Conservation (phyloP, 2,797 vertebrate genomes). For the Sternotherus odoratus region DNA sequence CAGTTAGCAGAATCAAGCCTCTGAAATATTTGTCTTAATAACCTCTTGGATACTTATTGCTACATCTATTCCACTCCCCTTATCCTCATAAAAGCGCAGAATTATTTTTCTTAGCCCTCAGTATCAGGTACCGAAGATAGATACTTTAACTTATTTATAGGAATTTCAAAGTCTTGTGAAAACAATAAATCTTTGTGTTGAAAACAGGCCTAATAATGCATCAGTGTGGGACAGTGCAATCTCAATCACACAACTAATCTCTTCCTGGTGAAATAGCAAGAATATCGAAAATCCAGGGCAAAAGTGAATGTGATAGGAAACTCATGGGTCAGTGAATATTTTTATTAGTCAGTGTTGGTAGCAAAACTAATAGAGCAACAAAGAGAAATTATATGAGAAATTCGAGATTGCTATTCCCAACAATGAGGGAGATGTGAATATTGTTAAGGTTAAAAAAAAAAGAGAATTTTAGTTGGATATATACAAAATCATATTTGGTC, state of each 20-base stretch:
- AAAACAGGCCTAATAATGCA: neutral
- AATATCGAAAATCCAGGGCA: neutral
- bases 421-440: neutral
- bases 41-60: neutral
- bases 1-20: neutral
- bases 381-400: constrained; percentile 1
- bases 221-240: neutral
- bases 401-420: neutral
- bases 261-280: neutral
- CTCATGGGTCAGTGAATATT: neutral
- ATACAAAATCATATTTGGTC: neutral
- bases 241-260: neutral
- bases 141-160: neutral
- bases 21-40: neutral
- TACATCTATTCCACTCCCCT: neutral
- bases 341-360: neutral
- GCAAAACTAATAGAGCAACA: neutral
- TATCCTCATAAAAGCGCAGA: neutral
- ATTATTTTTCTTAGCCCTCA: neutral
- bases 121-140: neutral
- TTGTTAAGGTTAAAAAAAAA: constrained; percentile 39
- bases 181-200: neutral
- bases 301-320: neutral
- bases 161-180: neutral
- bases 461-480: constrained; percentile 7